Conservation (phyloP, 2,797 vertebrate species). For the Mormyrops boulengeri region DNA sequence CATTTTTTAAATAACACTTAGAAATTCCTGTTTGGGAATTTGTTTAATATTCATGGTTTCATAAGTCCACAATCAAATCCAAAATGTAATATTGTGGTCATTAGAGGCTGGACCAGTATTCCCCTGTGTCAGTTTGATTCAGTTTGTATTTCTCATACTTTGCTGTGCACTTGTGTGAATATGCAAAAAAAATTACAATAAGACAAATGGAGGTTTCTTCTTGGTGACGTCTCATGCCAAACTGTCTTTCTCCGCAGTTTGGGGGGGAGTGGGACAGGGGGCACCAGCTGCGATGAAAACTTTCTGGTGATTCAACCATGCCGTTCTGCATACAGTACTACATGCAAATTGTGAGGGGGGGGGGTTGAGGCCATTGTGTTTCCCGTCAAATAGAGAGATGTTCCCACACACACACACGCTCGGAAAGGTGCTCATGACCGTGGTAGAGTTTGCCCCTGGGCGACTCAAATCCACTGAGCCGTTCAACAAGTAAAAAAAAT, state of each 20-base stretch:
- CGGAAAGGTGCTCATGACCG: conserved; percentile 24
- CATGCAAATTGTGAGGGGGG: not conserved
- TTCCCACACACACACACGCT: conserved; percentile 31
- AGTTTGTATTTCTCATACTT: not conserved
- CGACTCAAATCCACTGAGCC: conserved; percentile 34
- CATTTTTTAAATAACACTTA: not conserved
- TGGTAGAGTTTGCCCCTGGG: conserved; percentile 29
- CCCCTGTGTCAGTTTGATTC: not conserved
- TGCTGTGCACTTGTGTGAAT: not conserved
- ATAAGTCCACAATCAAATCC: not conserved
- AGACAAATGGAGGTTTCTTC: not conserved
- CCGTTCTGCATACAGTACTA: not conserved
- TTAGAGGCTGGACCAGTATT: not conserved
- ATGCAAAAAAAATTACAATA: not conserved
- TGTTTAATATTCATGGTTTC: not conserved
- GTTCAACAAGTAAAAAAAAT: conserved; percentile 32
- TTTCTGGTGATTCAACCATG: not conserved
- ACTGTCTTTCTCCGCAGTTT: not conserved
- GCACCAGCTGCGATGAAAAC: not conserved
- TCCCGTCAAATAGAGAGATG: conserved; percentile 29
- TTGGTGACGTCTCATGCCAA: not conserved
- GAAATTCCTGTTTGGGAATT: not conserved
- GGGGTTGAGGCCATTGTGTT: not conserved
- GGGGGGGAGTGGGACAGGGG: not conserved
- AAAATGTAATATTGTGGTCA: not conserved